Percentiles rank a stretch among this genome's conserved stretches.
Evolutionary conservation across 2,113 vertebrate species (phyloP).

Genomic region (Campylorhamphus procurvoides): DNA sequence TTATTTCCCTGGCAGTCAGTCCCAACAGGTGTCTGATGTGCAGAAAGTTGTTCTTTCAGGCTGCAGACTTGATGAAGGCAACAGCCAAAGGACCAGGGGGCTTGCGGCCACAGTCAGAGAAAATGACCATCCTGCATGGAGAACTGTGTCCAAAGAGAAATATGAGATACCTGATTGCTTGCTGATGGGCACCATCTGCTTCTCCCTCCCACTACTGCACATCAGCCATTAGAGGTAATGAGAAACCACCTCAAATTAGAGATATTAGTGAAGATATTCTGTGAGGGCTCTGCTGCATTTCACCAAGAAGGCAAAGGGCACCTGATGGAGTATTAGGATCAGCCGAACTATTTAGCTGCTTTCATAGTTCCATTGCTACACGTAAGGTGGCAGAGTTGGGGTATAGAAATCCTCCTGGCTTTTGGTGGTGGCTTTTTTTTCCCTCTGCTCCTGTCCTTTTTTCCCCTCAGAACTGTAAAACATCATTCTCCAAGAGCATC

Average conservation of each 20-base stretch:
- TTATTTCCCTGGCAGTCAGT: background rate
- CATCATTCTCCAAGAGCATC: background rate
- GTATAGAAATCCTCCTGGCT: background rate
- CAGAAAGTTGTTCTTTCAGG: background rate
- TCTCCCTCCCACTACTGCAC: background rate
- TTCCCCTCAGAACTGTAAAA: background rate
- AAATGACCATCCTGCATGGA: background rate
- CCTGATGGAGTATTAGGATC: background rate
- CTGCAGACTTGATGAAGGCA: background rate
- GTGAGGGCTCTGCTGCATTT: background rate
- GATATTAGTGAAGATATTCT: background rate
- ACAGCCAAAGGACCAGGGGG: background rate
- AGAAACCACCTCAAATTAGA: background rate
- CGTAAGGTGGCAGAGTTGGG: background rate
- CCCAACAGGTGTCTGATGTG: background rate
- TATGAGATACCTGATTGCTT: background rate
- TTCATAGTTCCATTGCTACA: background rate
- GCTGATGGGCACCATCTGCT: background rate
- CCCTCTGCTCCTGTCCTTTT: background rate
- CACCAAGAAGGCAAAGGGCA: background rate
- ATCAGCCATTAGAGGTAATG: background rate
- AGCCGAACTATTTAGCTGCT: background rate
- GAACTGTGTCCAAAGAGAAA: background rate
- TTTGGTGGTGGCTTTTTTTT: background rate
- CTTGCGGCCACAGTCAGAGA: rapidly evolving